Evolutionary conservation across 2,888 invertebrate genomes (phyloP).

Genomic region (Deladenus siricidicola): DNA sequence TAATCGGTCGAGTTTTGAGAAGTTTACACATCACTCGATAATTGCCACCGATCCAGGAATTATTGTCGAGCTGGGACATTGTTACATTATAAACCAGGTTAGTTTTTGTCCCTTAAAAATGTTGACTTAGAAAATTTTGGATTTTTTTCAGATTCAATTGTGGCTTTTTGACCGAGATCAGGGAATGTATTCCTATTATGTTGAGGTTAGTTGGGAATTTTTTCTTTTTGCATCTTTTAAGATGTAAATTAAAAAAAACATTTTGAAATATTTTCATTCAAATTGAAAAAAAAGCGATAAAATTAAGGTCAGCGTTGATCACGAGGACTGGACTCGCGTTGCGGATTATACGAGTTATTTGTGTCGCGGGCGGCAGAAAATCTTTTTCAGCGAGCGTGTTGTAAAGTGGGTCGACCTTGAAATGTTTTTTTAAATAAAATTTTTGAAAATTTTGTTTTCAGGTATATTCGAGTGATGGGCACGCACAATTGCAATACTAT

Average conservation of each 20-base stretch:
- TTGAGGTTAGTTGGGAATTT: conserved; percentile 63
- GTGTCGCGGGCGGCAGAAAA: conserved; percentile 91
- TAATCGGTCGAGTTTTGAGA: conserved; percentile 65
- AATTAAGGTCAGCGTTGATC: conserved; percentile 65
- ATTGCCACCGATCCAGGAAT: conserved; percentile 63
- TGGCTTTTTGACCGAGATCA: conserved; percentile 87
- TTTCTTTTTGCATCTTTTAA: neutral
- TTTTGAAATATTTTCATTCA: no score
- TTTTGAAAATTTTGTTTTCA: no score
- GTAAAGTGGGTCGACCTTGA: conserved; percentile 67
- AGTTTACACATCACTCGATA: conserved; percentile 79
- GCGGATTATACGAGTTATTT: conserved; percentile 83
- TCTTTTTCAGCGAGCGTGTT: conserved; percentile 81
- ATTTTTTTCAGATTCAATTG: conserved; percentile 67
- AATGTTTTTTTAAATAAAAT: no score
- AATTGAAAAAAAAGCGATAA: neutral
- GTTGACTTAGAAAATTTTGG: conserved; percentile 70
- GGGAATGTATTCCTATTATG: conserved; percentile 81
- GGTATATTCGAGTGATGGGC: conserved; percentile 62
- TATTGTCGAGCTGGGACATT: conserved; percentile 41
- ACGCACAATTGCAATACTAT: conserved; percentile 93
- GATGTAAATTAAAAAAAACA: neutral
- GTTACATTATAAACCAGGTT: conserved; percentile 73
- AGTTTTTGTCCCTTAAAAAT: conserved; percentile 48
- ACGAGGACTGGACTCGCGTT: conserved; percentile 85